Base-by-base conservation (phyloP, 2,797 vertebrate genomes). In the Chelon auratus region DNA sequence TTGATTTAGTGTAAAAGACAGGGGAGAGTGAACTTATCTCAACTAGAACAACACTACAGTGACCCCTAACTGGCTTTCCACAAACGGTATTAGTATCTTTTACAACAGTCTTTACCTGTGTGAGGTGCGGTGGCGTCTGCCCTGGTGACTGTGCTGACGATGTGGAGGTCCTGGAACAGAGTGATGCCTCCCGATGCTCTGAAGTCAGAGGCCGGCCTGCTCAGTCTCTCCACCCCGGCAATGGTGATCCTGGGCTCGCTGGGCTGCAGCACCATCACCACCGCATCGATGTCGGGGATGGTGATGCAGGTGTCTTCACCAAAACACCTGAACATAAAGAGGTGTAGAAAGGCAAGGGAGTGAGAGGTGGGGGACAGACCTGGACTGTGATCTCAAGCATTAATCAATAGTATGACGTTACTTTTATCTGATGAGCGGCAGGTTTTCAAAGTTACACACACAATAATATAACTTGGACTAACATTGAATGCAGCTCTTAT, bases 301-400 rank as follows among this genome's bases (percentile, higher is more conserved):
- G 89, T 96, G 89, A 99, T 96, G 61, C 98, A 99, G 37, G 96
- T 95, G 76, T 99, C 98, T 90, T 99, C 98, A 70, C 97, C 97
- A 47, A 98, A 99, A 93, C 98, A 99, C 92, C 97, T 99, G 89
- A 12, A 73, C 0, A 24, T 6, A 26, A 6, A 66, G 7, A 58
- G 30, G 37, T 13, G 9, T 47, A 39, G 5, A 54, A 40, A 24
- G 15, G 2, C 9, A 47, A 47, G 5, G 37, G 37, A 40, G 58
- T 36, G 56, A 62, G 39, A 55, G 47, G 3, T 42, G 48, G 13
- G 36, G 24, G 24, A 26, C 24, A 26, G 24, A 26, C 24, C 4
- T 26, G 3, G 24, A 26, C 24, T 26, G 24, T 2, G 22, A 22
- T 1, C 22, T 22, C 24, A 26, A 26, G 24, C 24, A 26, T 26